Base-by-base conservation (phyloP, 2,113 vertebrate species). In the Cynocephalus volans region DNA sequence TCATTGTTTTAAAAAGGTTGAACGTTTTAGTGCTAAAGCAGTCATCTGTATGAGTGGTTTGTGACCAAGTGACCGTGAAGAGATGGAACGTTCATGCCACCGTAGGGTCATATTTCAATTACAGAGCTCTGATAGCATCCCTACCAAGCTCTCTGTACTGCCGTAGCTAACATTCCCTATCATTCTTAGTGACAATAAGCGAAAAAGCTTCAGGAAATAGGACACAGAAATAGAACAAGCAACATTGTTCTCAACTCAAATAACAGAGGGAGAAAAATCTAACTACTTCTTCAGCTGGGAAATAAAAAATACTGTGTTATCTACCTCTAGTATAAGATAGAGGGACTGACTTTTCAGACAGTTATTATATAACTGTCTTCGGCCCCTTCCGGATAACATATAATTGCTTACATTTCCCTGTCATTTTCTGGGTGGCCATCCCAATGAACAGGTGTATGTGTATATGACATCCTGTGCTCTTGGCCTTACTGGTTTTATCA, bases 271-370 rank as follows among this genome's bases (percentile, higher is more conserved):
- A 2, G 1, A 2, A 69, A 90, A 64, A 56, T 12, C n/a, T 15
- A 94, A 94, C 5, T 60, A 56, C 67, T 69, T 76, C 69, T 54
- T 89, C 26, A 79, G 48, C 6, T 67, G 2, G n/a, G 11, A 82
- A 73, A 92, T 54, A 48, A 72, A 82, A 88, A 69, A 13, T 23
- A 45, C 7, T 67, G 1, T 24, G 26, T 19, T 94, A 54, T 90
- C 80, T 94, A 54, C 86, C 80, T 94, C 89, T 88, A 77, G 58
- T 77, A 65, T 72, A 58, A 70, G 36, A 86, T 54, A 87, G 90
- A 60, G 28, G 45, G 56, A 19, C 3, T 92, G 62, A 11, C 36
- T 82, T 89, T 64, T 92, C 50, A 89, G 26, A 85, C 4, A 36
- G 48, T 8, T 92, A 19, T 80, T 64, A 75, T 2, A 65, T 45